A percentile compares a stretch with the other conserved stretches of the same genome.
phyloP scores from a whole-genome alignment of 2,888 invertebrate genomes.

The Proisotoma minuta region DNA sequence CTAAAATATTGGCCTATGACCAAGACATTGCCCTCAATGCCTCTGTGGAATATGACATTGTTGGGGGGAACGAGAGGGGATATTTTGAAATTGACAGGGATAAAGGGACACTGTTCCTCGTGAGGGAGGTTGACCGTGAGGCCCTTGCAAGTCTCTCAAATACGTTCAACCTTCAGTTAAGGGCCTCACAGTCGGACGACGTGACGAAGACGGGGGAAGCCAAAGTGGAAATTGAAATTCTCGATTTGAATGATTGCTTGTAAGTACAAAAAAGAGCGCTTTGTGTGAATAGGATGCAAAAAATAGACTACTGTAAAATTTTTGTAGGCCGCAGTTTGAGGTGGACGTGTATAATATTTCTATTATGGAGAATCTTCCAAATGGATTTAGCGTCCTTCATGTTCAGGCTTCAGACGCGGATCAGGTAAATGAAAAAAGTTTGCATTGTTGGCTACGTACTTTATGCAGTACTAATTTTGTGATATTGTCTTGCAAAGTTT shows the following conservation, averaged over 20 bases:
- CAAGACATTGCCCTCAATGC: conserved; percentile 72
- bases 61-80: conserved; percentile 72
- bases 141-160: conserved; percentile 51
- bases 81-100: conserved; percentile 68
- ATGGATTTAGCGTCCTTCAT: conserved; percentile 67
- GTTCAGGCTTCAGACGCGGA: conserved; percentile 72
- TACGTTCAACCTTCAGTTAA: conserved; percentile 61
- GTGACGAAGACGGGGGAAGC: conserved; percentile 70
- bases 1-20: conserved; percentile 71
- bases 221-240: conserved; percentile 66
- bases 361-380: conserved; percentile 84
- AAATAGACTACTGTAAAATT: conserved; percentile 2
- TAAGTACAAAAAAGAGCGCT: conserved; percentile 17
- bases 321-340: conserved; percentile 66
- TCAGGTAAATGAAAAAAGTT: conserved; percentile 53
- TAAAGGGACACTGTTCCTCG: conserved; percentile 71
- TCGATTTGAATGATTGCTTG: conserved; percentile 76
- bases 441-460: neutral
- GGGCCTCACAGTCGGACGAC: conserved; percentile 63
- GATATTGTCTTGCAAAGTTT: neutral
- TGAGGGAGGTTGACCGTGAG: conserved; percentile 77
- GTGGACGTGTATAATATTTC: conserved; percentile 86
- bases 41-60: conserved; percentile 69
- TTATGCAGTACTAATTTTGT: neutral
- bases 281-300: neutral